Evolutionary conservation across 2,888 invertebrate genomes (phyloP).

Genomic region (Ryuthela nishihirai): DNA sequence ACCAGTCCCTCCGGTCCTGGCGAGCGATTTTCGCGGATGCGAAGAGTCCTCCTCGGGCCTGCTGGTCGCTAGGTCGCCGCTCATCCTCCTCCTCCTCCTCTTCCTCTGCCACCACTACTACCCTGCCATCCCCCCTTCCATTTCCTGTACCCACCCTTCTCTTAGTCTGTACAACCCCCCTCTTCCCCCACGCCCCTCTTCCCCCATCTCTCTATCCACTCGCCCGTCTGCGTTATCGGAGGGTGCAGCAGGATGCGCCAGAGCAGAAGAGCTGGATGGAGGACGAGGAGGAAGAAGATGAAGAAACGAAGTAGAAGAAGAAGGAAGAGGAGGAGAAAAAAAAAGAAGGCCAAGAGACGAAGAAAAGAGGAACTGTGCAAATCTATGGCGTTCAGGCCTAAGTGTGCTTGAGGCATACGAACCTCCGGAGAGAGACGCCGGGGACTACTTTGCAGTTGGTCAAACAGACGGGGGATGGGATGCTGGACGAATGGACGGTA

Average conservation of each 20-base stretch:
- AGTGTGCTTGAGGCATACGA: slow-evolving; percentile 24
- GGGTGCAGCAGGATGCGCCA: slow-evolving; percentile 10
- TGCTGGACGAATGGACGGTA: slow-evolving; percentile 8
- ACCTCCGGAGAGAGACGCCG: slow-evolving; percentile 26
- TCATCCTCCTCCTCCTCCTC: too few species aligned
- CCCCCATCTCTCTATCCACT: slow-evolving; percentile 17
- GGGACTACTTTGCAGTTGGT: slow-evolving; percentile 39
- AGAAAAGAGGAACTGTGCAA: slow-evolving; percentile 25
- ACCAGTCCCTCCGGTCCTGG: slow-evolving; percentile 22
- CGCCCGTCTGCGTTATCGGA: slow-evolving; percentile 14
- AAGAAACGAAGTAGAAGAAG: too few species aligned
- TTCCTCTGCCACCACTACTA: too few species aligned
- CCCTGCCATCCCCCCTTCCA: not conserved
- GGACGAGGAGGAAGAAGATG: not conserved
- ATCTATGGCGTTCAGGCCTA: slow-evolving; percentile 37
- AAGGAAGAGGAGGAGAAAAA: slow-evolving; percentile 4
- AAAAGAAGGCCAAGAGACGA: not conserved
- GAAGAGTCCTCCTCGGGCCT: slow-evolving; percentile 11
- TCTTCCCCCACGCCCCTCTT: slow-evolving; percentile 1
- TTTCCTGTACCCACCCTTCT: slow-evolving; percentile 14
- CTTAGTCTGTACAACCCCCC: not conserved
- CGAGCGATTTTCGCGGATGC: slow-evolving; percentile 35
- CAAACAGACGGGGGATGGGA: slow-evolving; percentile 24
- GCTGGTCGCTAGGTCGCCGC: not conserved
- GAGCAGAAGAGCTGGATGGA: not conserved